A percentile compares a stretch with the other conserved stretches of the same genome.
Evolutionary conservation across 2,113 vertebrate species (phyloP).

Genomic region (Nicator chloris): DNA sequence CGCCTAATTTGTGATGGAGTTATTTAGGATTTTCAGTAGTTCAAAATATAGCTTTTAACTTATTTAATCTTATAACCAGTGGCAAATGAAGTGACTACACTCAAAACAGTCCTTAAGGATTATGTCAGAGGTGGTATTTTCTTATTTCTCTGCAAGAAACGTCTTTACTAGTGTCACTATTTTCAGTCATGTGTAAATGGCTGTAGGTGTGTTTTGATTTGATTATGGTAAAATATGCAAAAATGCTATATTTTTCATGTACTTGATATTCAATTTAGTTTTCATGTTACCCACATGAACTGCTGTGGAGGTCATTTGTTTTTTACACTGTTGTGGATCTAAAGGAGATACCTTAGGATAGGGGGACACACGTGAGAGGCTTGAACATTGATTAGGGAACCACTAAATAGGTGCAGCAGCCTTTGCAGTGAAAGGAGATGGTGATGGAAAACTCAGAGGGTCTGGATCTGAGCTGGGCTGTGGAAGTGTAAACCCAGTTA

Average conservation of each 20-base stretch:
- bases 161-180: neutral
- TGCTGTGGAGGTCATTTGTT: neutral
- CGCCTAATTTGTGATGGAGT: neutral
- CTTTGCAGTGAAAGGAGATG: neutral
- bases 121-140: neutral
- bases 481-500: neutral
- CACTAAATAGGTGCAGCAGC: neutral
- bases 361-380: neutral
- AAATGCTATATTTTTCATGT: neutral
- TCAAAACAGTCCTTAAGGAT: neutral
- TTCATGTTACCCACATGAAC: neutral
- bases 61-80: neutral
- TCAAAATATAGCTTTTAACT: neutral
- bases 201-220: neutral
- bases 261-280: neutral
- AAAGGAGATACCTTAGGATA: neutral
- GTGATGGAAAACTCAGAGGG: neutral
- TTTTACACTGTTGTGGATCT: neutral
- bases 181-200: neutral
- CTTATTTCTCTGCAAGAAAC: neutral
- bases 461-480: neutral
- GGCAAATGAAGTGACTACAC: neutral
- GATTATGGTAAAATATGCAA: neutral
- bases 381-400: neutral
- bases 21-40: neutral